Evolutionary conservation across 2,797 vertebrate species (phyloP).

Genomic region (Pipistrellus kuhlii): DNA sequence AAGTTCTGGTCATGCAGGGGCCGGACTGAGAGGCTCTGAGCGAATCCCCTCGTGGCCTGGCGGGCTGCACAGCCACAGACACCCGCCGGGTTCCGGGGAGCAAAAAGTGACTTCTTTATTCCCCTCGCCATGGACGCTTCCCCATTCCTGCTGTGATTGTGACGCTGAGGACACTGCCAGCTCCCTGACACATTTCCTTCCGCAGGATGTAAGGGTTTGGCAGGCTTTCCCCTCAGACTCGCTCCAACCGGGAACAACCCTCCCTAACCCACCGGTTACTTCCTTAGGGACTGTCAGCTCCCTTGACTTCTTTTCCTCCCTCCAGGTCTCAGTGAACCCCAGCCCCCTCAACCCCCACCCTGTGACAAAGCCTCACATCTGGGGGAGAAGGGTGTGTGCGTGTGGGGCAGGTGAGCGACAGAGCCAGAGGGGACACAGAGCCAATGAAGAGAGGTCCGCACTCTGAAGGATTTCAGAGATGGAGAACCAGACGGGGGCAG

Average conservation of each 20-base stretch:
- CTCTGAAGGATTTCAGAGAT: no score
- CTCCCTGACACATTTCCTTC: not conserved
- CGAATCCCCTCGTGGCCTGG: not conserved
- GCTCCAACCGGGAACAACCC: not conserved
- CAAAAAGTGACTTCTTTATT: not conserved
- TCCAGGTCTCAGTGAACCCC: not conserved
- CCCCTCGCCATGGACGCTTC: not conserved
- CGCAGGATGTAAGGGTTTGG: not conserved
- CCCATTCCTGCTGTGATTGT: not conserved
- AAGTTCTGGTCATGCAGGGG: slow-evolving; percentile 63
- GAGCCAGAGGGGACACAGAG: not conserved
- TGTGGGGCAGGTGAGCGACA: not conserved
- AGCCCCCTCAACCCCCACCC: not conserved
- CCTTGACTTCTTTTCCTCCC: not conserved
- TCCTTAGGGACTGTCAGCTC: not conserved
- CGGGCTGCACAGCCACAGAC: not conserved
- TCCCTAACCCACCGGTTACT: not conserved
- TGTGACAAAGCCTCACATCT: not conserved
- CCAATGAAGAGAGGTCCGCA: no score
- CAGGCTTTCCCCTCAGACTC: not conserved
- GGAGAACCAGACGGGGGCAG: not conserved
- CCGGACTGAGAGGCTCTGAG: slow-evolving; percentile 65
- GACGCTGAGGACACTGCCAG: not conserved
- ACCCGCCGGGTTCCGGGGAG: not conserved
- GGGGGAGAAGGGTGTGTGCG: no score